Conservation (phyloP, 1,140 invertebrate genomes). For the Drosophila grimshawi region DNA sequence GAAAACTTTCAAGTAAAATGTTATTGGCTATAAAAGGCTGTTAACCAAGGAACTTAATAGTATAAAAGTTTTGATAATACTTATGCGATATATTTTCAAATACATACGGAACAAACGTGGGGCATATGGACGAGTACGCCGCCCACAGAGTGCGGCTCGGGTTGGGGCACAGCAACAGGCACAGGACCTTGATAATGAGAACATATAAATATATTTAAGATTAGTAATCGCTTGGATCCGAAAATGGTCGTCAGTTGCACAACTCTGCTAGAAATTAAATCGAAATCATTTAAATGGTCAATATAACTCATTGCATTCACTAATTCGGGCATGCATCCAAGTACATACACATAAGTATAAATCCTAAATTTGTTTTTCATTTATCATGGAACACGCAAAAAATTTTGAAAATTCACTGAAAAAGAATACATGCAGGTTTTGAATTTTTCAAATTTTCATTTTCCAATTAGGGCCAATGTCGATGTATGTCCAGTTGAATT, state of each 20-base stretch:
- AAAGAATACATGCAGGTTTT: conserved; percentile 58
- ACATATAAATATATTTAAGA: conserved; percentile 22
- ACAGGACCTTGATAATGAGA: conserved; percentile 80
- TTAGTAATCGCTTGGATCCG: conserved; percentile 42
- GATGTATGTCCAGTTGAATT: conserved; percentile 22
- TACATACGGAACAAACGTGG: conserved; percentile 90
- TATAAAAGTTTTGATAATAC: conserved; percentile 30
- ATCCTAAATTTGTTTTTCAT: conserved; percentile 41
- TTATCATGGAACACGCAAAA: conserved; percentile 11
- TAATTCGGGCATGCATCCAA: conserved; percentile 71
- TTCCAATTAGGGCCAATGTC: conserved; percentile 45
- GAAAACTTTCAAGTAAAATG: conserved; percentile 53
- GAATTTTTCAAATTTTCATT: conserved; percentile 32
- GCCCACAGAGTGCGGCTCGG: conserved; percentile 91
- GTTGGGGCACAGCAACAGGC: conserved; percentile 84
- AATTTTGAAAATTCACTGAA: conserved; percentile 40
- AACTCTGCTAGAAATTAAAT: conserved; percentile 69
- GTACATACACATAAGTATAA: conserved; percentile 63
- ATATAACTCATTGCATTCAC: conserved; percentile 74
- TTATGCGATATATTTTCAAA: conserved; percentile 44
- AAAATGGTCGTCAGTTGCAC: conserved; percentile 30
- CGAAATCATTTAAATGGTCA: conserved; percentile 64
- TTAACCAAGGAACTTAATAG: conserved; percentile 69
- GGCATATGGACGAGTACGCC: conserved; percentile 95
- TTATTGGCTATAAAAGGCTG: conserved; percentile 53